These are phyloP conservation scores for Endotricha flammealis DNA, from an alignment of 2,888 invertebrate species.

Conservation along the genomic window DNA sequence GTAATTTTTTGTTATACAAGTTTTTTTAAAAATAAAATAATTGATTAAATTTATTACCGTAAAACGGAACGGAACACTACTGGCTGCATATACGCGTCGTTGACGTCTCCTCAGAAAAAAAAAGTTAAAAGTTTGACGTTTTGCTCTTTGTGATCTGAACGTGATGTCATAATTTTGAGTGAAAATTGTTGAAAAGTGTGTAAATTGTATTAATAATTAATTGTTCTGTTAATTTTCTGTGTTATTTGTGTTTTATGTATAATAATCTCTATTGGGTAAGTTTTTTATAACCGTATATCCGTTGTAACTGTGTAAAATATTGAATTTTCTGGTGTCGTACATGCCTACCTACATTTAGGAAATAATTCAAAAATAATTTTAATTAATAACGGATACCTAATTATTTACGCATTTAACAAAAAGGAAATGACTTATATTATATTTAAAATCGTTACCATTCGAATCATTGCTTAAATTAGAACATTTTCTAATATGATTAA, in stretches of 20 bases:
- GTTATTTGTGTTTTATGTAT: conserved; percentile 14
- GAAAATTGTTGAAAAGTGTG: conserved; percentile 33
- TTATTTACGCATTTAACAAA: no score
- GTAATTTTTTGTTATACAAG: no score
- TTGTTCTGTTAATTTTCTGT: conserved; percentile 11
- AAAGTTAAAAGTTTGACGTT: conserved; percentile 62
- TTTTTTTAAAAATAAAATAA: conserved; percentile 6
- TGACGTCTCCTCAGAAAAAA: conserved; percentile 35
- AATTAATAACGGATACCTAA: no score
- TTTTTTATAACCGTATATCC: neutral
- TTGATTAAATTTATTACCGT: conserved; percentile 39
- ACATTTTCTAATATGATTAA: no score
- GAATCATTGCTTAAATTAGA: no score
- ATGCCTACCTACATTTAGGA: no score
- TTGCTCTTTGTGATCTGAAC: conserved; percentile 43
- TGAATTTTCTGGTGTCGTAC: no score
- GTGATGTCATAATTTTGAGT: conserved; percentile 48
- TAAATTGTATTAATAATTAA: no score
- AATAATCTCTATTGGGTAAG: conserved; percentile 3
- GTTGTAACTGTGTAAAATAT: conserved; percentile 2
- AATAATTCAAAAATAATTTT: no score
- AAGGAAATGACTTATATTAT: no score
- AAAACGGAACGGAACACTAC: conserved; percentile 63
- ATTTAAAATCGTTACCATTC: no score
- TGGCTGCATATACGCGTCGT: conserved; percentile 41